Evolutionary conservation across 1,140 invertebrate species (phyloP), one percentile per base, ranked within the genome.

Genomic region (Trypoxylus dichotomus): DNA sequence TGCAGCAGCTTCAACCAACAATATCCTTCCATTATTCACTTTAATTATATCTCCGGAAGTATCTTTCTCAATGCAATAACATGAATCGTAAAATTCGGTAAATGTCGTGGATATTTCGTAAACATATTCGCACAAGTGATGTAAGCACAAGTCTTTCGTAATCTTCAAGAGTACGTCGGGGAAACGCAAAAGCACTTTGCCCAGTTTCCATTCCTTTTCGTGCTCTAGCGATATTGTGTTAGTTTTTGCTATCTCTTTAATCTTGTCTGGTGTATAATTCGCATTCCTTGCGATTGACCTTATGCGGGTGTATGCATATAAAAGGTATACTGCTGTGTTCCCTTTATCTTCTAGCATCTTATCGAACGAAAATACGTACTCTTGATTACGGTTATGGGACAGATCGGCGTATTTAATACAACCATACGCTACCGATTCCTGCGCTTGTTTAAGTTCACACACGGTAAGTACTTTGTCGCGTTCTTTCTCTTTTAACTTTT

Each of bases 371-470:
- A 99, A 99, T 8, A 99, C 91, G 84, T 99, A 99, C 85, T 99
- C 98, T 85, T 96, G 94, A 76, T 91, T 93, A 76, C 97, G 90
- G 85, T 98, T 98, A 82, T 99, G 96, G 11, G 93, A 94, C 24
- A 99, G 88, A 90, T 99, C 98, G 3, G 98, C 95, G 87, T 99
- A 99, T 86, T 99, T 99, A 68, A 99, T 99, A 83, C 98, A 99
- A 2, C 98, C 97, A 87, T 98, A 99, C 0, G 98, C 98, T 0
- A 99, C 92, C 1, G 97, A 92, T 88, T 97, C 92, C 85, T 96
- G 93, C 0, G 97, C 97, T 60, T 87, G 86, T 80, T 91, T 90
- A 10, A 99, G 85, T 87, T 99, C 97, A 81, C 96, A 92, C 8
- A 89, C 82, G 0, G 92, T 94, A 37, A 99, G 88, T 60, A 94